Conservation (phyloP, 2,888 invertebrate species). For the Melanchra persicariae region DNA sequence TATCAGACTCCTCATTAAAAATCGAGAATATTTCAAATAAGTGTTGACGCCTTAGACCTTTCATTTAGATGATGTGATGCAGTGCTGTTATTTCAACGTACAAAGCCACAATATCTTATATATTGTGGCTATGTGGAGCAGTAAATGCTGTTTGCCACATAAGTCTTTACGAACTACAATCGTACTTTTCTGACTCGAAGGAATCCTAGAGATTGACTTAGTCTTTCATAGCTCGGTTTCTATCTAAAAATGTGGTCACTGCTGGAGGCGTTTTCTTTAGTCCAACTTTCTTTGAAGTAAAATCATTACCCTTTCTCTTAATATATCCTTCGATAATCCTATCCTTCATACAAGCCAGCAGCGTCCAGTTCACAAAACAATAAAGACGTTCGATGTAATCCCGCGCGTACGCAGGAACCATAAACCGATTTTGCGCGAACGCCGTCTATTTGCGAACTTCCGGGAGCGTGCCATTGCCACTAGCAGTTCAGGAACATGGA, state of each 20-base stretch:
- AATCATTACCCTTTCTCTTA: neutral
- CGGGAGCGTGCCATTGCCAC: constrained; percentile 59
- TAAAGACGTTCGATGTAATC: constrained; percentile 51
- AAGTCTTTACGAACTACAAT: no score
- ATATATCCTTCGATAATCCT: neutral
- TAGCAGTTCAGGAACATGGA: constrained; percentile 37
- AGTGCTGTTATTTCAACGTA: neutral
- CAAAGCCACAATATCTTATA: no score
- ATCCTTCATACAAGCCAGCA: neutral
- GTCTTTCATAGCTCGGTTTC: no score
- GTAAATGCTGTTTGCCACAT: neutral
- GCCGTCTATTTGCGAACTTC: constrained; percentile 68
- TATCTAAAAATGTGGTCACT: no score
- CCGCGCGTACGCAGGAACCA: constrained; percentile 54
- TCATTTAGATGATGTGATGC: neutral
- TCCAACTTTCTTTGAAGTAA: neutral
- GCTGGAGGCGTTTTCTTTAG: no score
- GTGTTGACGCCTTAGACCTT: neutral
- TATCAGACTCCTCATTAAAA: neutral
- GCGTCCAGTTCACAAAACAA: constrained; percentile 34
- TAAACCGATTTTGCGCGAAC: constrained; percentile 51
- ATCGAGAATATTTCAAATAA: neutral
- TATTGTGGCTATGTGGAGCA: neutral
- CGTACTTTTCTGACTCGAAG: no score
- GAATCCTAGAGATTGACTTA: no score